Conservation (phyloP, 2,113 vertebrate genomes). For the Ammodytes dubius region DNA sequence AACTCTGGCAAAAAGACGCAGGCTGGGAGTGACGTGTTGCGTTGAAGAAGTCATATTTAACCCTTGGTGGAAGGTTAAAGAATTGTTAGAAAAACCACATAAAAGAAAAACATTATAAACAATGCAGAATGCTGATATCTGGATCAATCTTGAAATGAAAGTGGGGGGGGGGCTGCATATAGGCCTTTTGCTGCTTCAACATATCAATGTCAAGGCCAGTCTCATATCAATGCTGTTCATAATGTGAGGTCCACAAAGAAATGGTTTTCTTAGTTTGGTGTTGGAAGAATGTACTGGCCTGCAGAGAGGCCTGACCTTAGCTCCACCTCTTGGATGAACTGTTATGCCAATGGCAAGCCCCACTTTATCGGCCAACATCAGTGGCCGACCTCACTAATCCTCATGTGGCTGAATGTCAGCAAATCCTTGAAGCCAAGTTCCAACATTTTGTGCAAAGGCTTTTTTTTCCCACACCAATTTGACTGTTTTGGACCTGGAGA, state of each 20-base stretch:
- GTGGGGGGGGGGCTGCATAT: too few relatives aligned
- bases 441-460: background rate
- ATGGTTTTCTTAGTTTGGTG: background rate
- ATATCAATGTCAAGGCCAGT: background rate
- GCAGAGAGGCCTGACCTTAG: background rate
- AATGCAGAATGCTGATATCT: too few relatives aligned
- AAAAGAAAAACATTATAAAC: background rate
- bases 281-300: background rate
- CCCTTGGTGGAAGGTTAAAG: background rate
- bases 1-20: constrained; percentile 12
- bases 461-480: background rate
- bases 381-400: background rate
- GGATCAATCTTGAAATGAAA: too few relatives aligned
- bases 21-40: background rate
- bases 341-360: background rate
- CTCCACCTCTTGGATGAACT: background rate
- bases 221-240: too few relatives aligned
- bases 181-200: too few relatives aligned
- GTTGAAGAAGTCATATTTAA: background rate
- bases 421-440: background rate
- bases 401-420: background rate
- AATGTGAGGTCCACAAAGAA: background rate
- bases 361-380: background rate
- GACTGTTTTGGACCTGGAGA: constrained; percentile 10
- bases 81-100: background rate